Evolutionary conservation across 2,797 vertebrate genomes (phyloP), one percentile per base, ranked within the genome.

Genomic region (Pseudochirops cupreus): DNA sequence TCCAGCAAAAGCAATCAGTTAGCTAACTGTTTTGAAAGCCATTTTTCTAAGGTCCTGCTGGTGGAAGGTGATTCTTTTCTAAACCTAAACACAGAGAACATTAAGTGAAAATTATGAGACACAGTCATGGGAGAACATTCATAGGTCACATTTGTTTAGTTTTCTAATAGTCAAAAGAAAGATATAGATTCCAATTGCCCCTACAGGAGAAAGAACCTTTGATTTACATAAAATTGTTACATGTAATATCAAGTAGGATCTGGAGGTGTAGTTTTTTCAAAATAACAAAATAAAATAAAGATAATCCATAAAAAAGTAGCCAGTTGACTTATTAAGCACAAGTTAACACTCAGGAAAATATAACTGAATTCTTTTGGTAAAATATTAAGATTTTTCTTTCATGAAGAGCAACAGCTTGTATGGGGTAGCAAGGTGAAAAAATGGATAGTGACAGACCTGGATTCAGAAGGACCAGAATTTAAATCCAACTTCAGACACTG

Each of bases 11-110:
- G 58, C 58, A 97, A 91, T 97, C 82, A 94, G 31, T 96, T 62
- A 95, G 62, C 14, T 94, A 95, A 96, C 53, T 94, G 87, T 95
- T 97, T 92, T 96, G 62, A 97, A 98, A 98, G 21, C 24, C 0
- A 93, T 97, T 97, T 98, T 98, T 96, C 90, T 95, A 96, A 95
- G 5, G 18, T 93, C 91, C 54, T 98, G 93, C 93, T 93, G 91
- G 0, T 13, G 0, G n/a, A 96, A 98, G 14, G 90, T 91, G 39
- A 39, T 97, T 97, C 93, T 98, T 96, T 52, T 94, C 55, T 55
- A 95, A 91, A 92, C 2, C 93, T 74, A 94, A 96, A 89, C 2
- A 96, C 50, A 93, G n/a, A 95, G 91, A 96, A 94, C 18, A 94
- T 95, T 96, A 91, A 50, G 5, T 94, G 0, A 96, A 97, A 96